phyloP scores from a whole-genome alignment of 2,888 invertebrate genomes.

The Monochamus alternatus region DNA sequence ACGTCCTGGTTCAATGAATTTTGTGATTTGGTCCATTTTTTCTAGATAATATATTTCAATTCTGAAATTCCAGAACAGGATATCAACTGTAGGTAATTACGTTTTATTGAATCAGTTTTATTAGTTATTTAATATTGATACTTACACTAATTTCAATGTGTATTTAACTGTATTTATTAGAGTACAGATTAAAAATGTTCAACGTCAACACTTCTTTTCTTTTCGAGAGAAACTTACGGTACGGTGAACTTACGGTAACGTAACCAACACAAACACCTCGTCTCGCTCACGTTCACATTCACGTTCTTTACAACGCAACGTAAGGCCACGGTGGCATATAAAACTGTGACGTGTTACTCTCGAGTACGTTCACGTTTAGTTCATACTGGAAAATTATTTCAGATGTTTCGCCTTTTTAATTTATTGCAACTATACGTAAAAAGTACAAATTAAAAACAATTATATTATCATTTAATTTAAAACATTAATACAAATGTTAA shows the following conservation, averaged over 20 bases:
- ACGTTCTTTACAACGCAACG: neutral
- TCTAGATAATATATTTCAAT: constrained; percentile 43
- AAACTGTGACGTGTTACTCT: neutral
- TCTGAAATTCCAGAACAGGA: neutral
- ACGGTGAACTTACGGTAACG: too few species aligned
- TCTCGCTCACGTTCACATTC: neutral
- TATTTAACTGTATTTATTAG: neutral
- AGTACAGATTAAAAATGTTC: neutral
- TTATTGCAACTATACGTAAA: too few species aligned
- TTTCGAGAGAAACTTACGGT: too few species aligned
- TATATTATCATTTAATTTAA: too few species aligned
- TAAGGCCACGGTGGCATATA: neutral
- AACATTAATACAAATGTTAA: too few species aligned
- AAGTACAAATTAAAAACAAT: too few species aligned
- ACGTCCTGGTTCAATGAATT: constrained; percentile 94
- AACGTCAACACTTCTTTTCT: constrained; percentile 14
- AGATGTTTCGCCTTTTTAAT: too few species aligned
- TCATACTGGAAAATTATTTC: too few species aligned
- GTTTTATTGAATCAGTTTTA: neutral
- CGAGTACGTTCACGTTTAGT: too few species aligned
- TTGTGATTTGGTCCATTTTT: constrained; percentile 96
- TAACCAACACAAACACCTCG: neutral
- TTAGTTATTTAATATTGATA: neutral
- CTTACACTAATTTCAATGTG: neutral
- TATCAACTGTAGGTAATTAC: neutral